Conservation (phyloP, 1,140 invertebrate species). For the Lordiphosa collinella region DNA sequence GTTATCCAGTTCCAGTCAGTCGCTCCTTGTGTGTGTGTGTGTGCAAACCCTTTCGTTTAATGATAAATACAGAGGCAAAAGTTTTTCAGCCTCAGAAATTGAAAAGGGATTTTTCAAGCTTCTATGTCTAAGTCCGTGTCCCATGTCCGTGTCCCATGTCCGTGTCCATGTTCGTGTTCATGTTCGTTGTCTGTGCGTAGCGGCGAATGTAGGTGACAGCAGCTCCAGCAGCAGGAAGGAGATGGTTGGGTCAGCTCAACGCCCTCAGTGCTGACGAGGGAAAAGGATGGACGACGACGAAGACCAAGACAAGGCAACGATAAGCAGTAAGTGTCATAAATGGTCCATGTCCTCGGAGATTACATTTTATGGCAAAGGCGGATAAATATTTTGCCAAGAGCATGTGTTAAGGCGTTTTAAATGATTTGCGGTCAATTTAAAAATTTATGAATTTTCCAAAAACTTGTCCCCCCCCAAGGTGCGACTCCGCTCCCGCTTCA, state of each 20-base stretch:
- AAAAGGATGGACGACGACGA: slow-evolving; percentile 4
- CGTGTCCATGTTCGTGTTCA: slow-evolving; percentile 5
- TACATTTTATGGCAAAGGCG: slow-evolving; percentile 22
- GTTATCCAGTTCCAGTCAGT: slow-evolving; percentile 1
- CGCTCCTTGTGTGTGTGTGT: not conserved
- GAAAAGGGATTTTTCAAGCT: slow-evolving; percentile 21
- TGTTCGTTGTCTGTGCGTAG: slow-evolving; percentile 7
- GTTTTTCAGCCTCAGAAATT: slow-evolving; percentile 18
- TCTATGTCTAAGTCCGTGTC: slow-evolving; percentile 15
- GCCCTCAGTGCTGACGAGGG: slow-evolving; percentile 7
- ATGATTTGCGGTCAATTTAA: slow-evolving; percentile 28
- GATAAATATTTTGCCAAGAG: slow-evolving; percentile 22
- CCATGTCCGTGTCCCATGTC: slow-evolving; percentile 8
- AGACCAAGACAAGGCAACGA: slow-evolving; percentile 12
- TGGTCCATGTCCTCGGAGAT: slow-evolving; percentile 17
- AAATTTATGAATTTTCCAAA: slow-evolving; percentile 22
- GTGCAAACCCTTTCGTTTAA: slow-evolving; percentile 21
- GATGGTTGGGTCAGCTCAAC: slow-evolving; percentile 6
- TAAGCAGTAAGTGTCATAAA: slow-evolving; percentile 22
- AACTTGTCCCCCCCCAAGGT: not conserved
- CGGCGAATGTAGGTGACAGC: slow-evolving; percentile 14
- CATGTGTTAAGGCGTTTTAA: slow-evolving; percentile 29
- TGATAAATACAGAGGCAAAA: slow-evolving; percentile 23
- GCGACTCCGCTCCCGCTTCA: not conserved
- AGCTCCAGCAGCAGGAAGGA: slow-evolving; percentile 2